A percentile compares a stretch with the other conserved stretches of the same genome.
Conservation (phyloP, 2,797 vertebrate species). For the Rhodeus uyekii region DNA sequence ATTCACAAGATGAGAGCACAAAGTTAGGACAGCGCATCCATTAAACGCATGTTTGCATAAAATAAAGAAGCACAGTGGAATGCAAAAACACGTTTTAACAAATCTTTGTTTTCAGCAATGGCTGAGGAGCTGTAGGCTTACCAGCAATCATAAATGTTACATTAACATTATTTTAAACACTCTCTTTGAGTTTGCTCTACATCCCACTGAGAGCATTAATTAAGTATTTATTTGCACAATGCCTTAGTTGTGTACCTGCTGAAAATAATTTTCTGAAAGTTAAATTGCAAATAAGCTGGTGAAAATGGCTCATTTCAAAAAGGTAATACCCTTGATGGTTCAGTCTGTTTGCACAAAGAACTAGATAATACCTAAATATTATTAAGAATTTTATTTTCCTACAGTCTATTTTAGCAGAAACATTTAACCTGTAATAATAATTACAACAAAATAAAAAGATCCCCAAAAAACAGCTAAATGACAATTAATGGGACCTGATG, state of each 20-base stretch:
- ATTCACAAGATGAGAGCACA: too few relatives aligned
- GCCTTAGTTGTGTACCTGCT: conserved; percentile 35
- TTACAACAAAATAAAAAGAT: not conserved
- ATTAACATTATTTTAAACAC: conserved; percentile 14
- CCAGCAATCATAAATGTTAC: not conserved
- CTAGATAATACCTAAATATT: conserved; percentile 9
- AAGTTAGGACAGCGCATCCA: too few relatives aligned
- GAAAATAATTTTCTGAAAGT: conserved; percentile 35
- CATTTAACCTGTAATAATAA: not conserved
- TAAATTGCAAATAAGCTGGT: not conserved
- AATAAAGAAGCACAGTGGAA: too few relatives aligned
- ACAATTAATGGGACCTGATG: not conserved
- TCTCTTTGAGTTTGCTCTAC: not conserved
- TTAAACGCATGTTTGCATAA: too few relatives aligned
- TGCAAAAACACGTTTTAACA: too few relatives aligned
- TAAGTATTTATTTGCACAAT: conserved; percentile 47
- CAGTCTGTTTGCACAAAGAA: not conserved
- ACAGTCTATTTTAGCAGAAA: not conserved
- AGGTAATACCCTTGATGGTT: not conserved
- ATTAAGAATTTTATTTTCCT: not conserved
- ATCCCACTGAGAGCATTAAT: conserved; percentile 39
- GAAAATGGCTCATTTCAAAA: conserved; percentile 4
- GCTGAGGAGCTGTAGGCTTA: not conserved
- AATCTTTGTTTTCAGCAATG: not conserved
- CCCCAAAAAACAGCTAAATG: not conserved